Conservation (phyloP, 2,113 vertebrate genomes). For the Rhea pennata region DNA sequence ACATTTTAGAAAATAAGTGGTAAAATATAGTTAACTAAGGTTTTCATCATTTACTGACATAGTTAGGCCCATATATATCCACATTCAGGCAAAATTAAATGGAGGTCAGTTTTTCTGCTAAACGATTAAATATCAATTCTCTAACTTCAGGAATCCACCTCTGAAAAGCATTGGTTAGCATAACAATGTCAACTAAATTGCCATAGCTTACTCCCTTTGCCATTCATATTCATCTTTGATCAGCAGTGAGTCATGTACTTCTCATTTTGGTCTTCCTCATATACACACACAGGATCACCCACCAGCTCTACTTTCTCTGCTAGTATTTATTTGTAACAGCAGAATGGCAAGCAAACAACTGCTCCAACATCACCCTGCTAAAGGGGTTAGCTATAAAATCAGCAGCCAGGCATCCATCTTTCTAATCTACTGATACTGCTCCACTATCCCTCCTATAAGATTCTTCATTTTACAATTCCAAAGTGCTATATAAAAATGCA, state of each 20-base stretch:
- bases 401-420: background rate
- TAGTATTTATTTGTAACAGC: background rate
- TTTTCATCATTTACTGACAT: background rate
- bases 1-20: background rate
- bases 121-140: background rate
- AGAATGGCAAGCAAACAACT: background rate
- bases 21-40: background rate
- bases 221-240: background rate
- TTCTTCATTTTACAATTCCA: constrained; percentile 51
- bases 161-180: background rate
- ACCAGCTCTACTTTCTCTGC: background rate
- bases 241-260: background rate
- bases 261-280: background rate
- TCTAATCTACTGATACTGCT: background rate
- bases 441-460: background rate
- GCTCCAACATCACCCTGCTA: background rate
- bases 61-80: background rate
- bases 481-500: constrained; percentile 68
- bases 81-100: background rate
- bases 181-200: background rate
- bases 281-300: background rate
- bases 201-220: background rate
- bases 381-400: background rate
- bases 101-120: background rate
- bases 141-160: background rate